Base-by-base conservation (phyloP, 2,888 invertebrate genomes). In the Heliconius erato region DNA sequence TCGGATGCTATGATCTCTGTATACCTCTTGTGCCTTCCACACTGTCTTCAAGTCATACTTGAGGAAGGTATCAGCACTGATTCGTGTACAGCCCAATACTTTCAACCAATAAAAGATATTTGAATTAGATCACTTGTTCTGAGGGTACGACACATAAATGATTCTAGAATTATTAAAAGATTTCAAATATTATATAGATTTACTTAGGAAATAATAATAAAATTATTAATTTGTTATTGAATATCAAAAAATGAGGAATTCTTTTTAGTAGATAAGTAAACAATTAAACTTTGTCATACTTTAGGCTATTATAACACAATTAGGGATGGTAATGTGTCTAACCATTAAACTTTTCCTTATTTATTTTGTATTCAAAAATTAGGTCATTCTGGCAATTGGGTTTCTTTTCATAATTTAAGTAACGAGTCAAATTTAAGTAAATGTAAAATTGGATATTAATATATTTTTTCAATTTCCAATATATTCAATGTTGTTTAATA, bases 231-330 rank as follows among this genome's bases (percentile, higher is more conserved):
- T 23, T 5, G n/a, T 26, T 71, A 9, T n/a, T 40, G 6, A n/a
- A n/a, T n/a, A 71, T 71, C 14, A 14, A 40, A 67, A 65, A 65
- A 2, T 4, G 3, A 35, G 5, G 12, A 4, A n/a, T n/a, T 71
- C 16, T 44, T 26, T 71, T n/a, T n/a, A n/a, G 12, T 14, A 28
- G 40, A 71, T 44, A 40, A 44, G 12, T 71, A 26, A 44, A 71
- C 40, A 44, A 71, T 16, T 26, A 12, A 44, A 16, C 14, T 44
- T 71, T 26, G 40, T 71, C 71, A 40, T 44, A 26, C 26, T 44
- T 44, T 71, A 44, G n/a, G 40, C 71, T 71, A 44, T 71, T 71
- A 71, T 71, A 44, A 71, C 6, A 14, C 44, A 71, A 71, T 71
- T 44, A 44, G 32, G 1, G n/a, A 71, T n/a, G n/a, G 6, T 71